phyloP scores from a whole-genome alignment of 2,888 invertebrate genomes.

The Chloroclysta siterata region DNA sequence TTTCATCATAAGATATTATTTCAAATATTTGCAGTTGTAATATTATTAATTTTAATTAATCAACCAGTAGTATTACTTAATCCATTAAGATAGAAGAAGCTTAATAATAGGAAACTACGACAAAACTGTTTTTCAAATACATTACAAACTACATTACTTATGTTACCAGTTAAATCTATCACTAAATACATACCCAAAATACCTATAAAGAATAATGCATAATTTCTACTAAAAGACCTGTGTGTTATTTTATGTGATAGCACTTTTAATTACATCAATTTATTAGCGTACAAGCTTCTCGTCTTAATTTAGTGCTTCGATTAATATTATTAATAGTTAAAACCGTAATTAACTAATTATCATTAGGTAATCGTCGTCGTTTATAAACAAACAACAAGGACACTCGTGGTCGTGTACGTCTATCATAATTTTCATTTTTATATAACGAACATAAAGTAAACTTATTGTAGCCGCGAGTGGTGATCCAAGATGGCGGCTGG shows the following conservation, averaged over 20 bases:
- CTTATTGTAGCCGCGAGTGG: slow-evolving; percentile 51
- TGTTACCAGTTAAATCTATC: slow-evolving; percentile 84
- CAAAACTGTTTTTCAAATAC: slow-evolving; percentile 83
- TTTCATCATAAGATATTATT: slow-evolving; percentile 86
- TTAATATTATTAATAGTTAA: slow-evolving; percentile 82
- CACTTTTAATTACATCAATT: slow-evolving; percentile 80
- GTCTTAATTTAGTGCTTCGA: slow-evolving; percentile 80
- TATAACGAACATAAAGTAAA: slow-evolving; percentile 79
- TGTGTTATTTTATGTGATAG: slow-evolving; percentile 78
- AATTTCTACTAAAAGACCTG: slow-evolving; percentile 82
- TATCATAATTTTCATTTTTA: slow-evolving; percentile 85
- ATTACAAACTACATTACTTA: slow-evolving; percentile 84
- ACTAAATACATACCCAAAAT: slow-evolving; percentile 85
- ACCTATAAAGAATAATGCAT: slow-evolving; percentile 85
- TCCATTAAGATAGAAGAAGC: slow-evolving; percentile 85
- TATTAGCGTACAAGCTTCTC: slow-evolving; percentile 80
- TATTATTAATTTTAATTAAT: slow-evolving; percentile 82
- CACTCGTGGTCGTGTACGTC: slow-evolving; percentile 77
- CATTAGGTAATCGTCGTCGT: slow-evolving; percentile 76
- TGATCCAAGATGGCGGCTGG: slow-evolving; percentile 32
- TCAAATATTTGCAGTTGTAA: slow-evolving; percentile 86
- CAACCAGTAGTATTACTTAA: slow-evolving; percentile 85
- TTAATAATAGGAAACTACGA: slow-evolving; percentile 85
- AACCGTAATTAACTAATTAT: slow-evolving; percentile 86
- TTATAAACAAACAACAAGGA: slow-evolving; percentile 80